Evolutionary conservation across 2,797 vertebrate species (phyloP), one percentile per base, ranked within the genome.

Genomic region (Lindbergichthys nudifrons): DNA sequence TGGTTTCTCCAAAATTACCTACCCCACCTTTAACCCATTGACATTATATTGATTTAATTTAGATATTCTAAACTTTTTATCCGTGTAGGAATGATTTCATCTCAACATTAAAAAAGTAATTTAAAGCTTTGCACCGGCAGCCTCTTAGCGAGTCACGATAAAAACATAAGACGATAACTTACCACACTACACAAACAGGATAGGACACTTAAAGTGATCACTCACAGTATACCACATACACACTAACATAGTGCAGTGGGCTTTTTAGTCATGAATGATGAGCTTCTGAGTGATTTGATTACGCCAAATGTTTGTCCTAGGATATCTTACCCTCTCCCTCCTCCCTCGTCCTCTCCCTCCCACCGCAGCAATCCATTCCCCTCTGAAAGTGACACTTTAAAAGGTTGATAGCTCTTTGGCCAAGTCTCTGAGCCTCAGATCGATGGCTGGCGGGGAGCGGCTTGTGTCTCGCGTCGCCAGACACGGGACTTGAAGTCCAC

Each of bases 351-450:
- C 53, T 46, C 58, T 74, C 66, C 59, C 69, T 79, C 76, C 82
- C 73, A 66, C 61, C 4, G 4, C 19, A 16, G 9, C 81, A 85
- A 90, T 89, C 87, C 73, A 89, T 90, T 91, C 83, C 77, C 82
- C 76, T 73, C 68, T 90, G 82, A 90, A 92, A 90, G 84, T 87
- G 90, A 91, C 88, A 88, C 86, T 88, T 87, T 87, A 87, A 89
- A 87, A 88, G 90, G 82, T 80, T 90, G 87, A 89, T 89, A 82
- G 87, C 87, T 83, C 82, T 83, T 84, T 84, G 85, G 90, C 84
- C 54, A 41, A 71, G 72, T 74, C 80, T 84, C 73, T 19, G 64
- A 67, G 84, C 80, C 52, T 83, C 54, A 67, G 82, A 89, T 93
- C 87, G 81, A 90, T 92, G 89, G 65, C 77, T 77, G 82, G 78